Evolutionary conservation across 2,113 vertebrate genomes (phyloP), one percentile per base, ranked within the genome.

Genomic region (Struthidea cinerea): DNA sequence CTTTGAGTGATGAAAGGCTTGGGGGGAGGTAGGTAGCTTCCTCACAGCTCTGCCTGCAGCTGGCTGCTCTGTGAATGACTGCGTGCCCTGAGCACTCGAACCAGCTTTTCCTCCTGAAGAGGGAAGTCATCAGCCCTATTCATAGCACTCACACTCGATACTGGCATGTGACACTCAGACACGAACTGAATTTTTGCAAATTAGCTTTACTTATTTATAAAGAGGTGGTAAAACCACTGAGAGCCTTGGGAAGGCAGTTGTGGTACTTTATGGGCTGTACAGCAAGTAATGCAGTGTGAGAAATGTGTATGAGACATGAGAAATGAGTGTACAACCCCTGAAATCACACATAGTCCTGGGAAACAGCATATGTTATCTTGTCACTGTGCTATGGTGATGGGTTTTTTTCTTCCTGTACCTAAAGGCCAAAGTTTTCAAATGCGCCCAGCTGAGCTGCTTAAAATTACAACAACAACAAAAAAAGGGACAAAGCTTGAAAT

Each of bases 61-160:
- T 91, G 76, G 76, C 55, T 70, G 76, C 68, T 81, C 64, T 84
- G 47, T 30, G 20, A 50, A 46, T 0, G 0, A 20, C 49, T 22
- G 1, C 4, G 3, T 7, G 1, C 47, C 55, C 56, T 39, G 61
- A 87, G 65, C 74, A 8, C 63, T 69, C 2, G 0, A 81, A 55
- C 27, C 1, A 92, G 71, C 65, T 64, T 18, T 3, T 86, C 39
- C 76, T 86, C 50, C 41, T 17, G 4, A 75, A 68, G 47, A 92
- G 37, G 93, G 89, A 92, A 97, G 47, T 91, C 85, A 87, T 89
- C 85, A 73, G 82, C 82, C 57, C 70, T 76, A 87, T 85, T 94
- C 88, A 87, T 68, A 89, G 73, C 9, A 7, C 41, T 55, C 50
- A 42, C 79, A 41, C 60, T 88, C 9, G 1, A 17, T 56, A 63